A percentile compares a stretch with the other conserved stretches of the same genome.
Evolutionary conservation across 2,888 invertebrate genomes (phyloP).

Genomic region (Mellilla xanthometata): DNA sequence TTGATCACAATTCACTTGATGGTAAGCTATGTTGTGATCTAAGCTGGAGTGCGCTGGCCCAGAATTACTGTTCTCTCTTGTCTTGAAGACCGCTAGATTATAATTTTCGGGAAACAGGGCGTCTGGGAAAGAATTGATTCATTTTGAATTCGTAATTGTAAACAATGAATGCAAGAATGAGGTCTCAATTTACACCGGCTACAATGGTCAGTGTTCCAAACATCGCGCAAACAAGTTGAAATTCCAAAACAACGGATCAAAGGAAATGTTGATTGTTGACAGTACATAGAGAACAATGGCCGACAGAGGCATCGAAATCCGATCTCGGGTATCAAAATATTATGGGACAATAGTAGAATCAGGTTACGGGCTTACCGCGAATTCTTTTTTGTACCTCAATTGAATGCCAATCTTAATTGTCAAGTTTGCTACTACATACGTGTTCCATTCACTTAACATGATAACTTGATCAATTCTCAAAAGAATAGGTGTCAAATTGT

Average conservation of each 20-base stretch:
- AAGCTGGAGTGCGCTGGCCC: too few species aligned
- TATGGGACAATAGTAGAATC: conserved; percentile 45
- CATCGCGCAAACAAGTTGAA: conserved; percentile 40
- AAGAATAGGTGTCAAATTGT: too few species aligned
- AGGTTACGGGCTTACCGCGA: conserved; percentile 41
- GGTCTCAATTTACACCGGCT: conserved; percentile 28
- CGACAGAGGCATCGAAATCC: conserved; percentile 45
- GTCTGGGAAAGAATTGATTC: too few species aligned
- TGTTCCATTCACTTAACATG: conserved; percentile 1
- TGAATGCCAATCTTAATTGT: conserved; percentile 1
- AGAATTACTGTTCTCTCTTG: too few species aligned
- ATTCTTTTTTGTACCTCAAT: conserved; percentile 2
- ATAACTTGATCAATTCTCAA: background rate
- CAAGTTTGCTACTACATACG: background rate
- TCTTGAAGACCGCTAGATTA: too few species aligned
- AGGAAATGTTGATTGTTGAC: conserved; percentile 50
- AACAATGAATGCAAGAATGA: conserved; percentile 15
- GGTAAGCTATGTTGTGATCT: too few species aligned
- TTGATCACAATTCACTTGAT: too few species aligned
- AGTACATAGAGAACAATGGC: conserved; percentile 25
- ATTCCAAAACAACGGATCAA: conserved; percentile 41
- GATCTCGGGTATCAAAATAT: conserved; percentile 52
- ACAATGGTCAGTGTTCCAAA: conserved; percentile 38
- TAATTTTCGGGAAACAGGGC: too few species aligned
- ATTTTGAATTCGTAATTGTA: conserved; percentile 24